Percentiles rank a stretch among this genome's conserved stretches.
Evolutionary conservation across 2,113 vertebrate species (phyloP).

Genomic region (Xiphorhynchus elegans): DNA sequence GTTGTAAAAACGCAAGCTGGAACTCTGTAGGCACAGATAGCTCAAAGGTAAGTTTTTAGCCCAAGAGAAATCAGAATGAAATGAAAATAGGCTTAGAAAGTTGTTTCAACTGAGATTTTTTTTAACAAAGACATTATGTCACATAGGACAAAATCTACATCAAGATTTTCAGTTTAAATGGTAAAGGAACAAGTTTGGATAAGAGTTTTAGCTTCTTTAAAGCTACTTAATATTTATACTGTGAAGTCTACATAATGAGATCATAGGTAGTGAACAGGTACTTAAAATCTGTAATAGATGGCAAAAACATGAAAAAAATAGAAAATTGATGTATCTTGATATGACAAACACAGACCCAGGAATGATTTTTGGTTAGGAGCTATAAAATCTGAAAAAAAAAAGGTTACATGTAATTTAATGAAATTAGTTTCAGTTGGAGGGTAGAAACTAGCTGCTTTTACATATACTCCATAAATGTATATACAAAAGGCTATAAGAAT

Average conservation of each 20-base stretch:
- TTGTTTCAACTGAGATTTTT: background rate
- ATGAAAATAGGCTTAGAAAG: background rate
- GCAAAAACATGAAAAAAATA: background rate
- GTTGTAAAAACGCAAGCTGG: background rate
- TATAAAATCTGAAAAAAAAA: background rate
- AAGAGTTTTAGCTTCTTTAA: background rate
- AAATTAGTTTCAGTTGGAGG: background rate
- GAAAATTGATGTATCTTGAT: background rate
- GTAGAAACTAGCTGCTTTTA: background rate
- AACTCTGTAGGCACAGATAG: background rate
- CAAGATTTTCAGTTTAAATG: background rate
- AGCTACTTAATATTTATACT: background rate
- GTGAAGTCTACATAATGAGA: background rate
- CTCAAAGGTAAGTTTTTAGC: background rate
- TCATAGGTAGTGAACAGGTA: accelerated
- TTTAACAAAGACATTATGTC: background rate
- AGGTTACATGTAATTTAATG: background rate
- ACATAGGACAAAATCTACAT: background rate
- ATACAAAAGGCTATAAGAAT: background rate
- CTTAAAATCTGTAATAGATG: background rate
- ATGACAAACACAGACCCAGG: background rate
- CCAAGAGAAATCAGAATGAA: background rate
- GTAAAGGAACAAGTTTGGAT: background rate
- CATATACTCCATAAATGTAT: background rate
- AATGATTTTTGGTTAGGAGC: background rate